Evolutionary conservation across 2,113 vertebrate species (phyloP), one percentile per base, ranked within the genome.

Genomic region (Nestor notabilis): DNA sequence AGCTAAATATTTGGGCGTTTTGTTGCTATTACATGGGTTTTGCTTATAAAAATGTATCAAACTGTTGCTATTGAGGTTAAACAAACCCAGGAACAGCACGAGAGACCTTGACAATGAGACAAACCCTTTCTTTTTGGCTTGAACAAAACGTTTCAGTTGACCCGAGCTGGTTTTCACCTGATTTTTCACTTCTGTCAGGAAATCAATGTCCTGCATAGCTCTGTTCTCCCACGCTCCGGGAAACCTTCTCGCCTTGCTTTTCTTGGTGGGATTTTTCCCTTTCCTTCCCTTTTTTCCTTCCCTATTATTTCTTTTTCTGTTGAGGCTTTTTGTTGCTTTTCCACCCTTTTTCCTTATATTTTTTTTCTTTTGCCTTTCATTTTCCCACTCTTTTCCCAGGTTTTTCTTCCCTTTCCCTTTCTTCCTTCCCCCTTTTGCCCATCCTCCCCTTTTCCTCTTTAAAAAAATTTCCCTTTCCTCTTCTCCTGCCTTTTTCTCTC

Each of bases 71-170:
- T 39, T 65, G n/a, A 87, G 89, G 91, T 58, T 89, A 89, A 82
- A 50, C 64, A 75, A 78, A 58, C 49, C 19, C 29, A 10, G 43
- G 55, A 44, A 68, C 43, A 66, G n/a, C 43, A 37, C 53, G 37
- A 39, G 80, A 87, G 76, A 64, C 78, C n/a, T 74, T 97, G 93
- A 61, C 95, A 91, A 79, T n/a, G 84, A 76, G 87, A 87, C 81
- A 81, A 94, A 94, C 7, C 91, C 87, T 94, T 96, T 87, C 89
- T 96, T 96, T 93, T 97, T 95, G 91, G 94, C 16, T 89, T 93
- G 94, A 97, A 65, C 89, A 95, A 96, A 96, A 85, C 71, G 94
- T 95, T 95, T 96, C 89, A 95, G 96, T 96, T 78, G 87, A 96
- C 89, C 91, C 61, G 43, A 87, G 84, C 87, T 63, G 87, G 82